These are phyloP conservation scores for Axinella damicornis DNA, from an alignment of 37 sponge, comb jelly and placozoan genomes.

Conservation along the genomic window DNA sequence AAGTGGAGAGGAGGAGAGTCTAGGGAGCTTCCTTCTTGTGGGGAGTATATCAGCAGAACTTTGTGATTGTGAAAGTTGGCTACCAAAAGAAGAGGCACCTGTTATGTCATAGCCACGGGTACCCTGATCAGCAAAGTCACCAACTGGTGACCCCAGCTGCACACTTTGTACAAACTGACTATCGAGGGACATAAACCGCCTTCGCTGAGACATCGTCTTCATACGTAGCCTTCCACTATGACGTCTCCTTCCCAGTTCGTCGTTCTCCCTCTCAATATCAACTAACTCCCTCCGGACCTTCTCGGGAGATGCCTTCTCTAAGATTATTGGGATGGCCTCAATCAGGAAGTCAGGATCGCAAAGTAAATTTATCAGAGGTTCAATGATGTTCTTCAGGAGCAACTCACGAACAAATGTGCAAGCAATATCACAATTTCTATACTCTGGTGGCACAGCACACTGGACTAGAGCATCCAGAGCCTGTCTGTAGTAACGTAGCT, in stretches of 20 bases:
- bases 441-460: constrained; percentile 55
- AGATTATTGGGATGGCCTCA: constrained; percentile 46
- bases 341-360: constrained; percentile 75
- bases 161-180: no score
- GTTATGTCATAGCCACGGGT: no score
- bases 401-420: constrained; percentile 73
- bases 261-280: constrained; percentile 66
- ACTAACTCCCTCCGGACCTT: constrained; percentile 28
- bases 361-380: constrained; percentile 53
- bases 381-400: constrained; percentile 45
- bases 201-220: no score
- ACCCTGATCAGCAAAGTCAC: no score
- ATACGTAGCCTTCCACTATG: no score
- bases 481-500: constrained; percentile 45
- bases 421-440: constrained; percentile 46
- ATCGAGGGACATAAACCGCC: no score
- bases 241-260: constrained; percentile 56
- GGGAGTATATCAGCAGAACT: no score
- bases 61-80: no score
- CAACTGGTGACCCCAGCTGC: no score
- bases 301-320: constrained; percentile 61
- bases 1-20: no score
- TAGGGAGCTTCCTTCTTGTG: no score
- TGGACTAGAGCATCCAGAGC: constrained; percentile 60
- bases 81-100: no score